Conservation (phyloP, 1,140 invertebrate species). For the Nasonia vitripennis region DNA sequence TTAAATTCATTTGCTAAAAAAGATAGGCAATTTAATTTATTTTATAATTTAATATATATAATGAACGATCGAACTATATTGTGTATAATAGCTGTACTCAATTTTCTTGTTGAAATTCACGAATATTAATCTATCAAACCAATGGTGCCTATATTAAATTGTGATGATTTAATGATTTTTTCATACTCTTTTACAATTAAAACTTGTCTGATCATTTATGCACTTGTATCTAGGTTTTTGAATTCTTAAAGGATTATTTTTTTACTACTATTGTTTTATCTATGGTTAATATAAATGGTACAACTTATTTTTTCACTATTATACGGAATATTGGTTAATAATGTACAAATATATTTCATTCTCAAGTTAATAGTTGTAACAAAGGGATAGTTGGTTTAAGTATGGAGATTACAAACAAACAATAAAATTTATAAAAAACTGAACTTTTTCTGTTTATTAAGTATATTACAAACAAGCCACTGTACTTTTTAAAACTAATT, state of each 20-base stretch:
- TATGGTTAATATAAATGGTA: neutral
- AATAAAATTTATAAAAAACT: conserved; percentile 22
- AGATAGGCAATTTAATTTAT: conserved; percentile 26
- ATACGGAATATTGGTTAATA: neutral
- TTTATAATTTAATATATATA: neutral
- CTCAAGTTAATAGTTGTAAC: neutral
- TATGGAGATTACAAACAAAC: neutral
- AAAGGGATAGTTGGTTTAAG: neutral
- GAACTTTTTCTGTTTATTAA: neutral
- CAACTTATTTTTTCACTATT: neutral
- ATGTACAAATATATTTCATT: conserved; percentile 14
- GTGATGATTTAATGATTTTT: conserved; percentile 35
- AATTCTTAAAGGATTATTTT: neutral
- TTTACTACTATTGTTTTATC: conserved; percentile 25
- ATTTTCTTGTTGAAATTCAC: conserved; percentile 19
- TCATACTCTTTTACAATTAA: neutral
- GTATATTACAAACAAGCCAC: neutral
- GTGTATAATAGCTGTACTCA: neutral
- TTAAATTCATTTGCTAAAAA: neutral
- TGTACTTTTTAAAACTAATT: neutral
- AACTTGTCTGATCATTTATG: neutral
- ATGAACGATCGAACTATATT: neutral
- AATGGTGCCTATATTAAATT: conserved; percentile 54
- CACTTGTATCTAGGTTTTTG: neutral
- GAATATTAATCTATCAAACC: conserved; percentile 38